A percentile compares a stretch with the other conserved stretches of the same genome.
phyloP scores from a whole-genome alignment of 2,113 vertebrate species.

The Nicator chloris region DNA sequence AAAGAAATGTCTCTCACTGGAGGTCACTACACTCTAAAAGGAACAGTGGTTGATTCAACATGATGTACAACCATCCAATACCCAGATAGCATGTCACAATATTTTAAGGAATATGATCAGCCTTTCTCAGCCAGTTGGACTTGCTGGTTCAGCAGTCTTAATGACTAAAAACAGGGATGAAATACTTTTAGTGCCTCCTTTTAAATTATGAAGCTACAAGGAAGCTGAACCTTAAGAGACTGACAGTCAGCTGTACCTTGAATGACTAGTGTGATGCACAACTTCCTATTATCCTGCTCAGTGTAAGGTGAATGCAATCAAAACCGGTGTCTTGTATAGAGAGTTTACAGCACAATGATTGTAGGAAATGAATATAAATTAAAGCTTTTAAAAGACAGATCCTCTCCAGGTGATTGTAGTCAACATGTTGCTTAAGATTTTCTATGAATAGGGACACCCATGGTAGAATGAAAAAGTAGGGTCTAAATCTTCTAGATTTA shows the following conservation, averaged over 20 bases:
- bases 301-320: conserved; percentile 24
- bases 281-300: conserved; percentile 36
- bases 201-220: conserved; percentile 8
- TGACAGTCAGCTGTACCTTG: neutral
- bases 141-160: conserved; percentile 4
- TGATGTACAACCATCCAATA: neutral
- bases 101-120: conserved; percentile 8
- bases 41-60: neutral
- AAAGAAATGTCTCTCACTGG: neutral
- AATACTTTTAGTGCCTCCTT: conserved; percentile 18
- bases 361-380: conserved; percentile 41
- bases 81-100: neutral
- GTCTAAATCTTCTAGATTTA: neutral
- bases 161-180: neutral
- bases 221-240: conserved; percentile 6
- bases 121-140: neutral
- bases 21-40: neutral
- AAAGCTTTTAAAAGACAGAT: conserved; percentile 4
- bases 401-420: neutral
- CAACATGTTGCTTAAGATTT: neutral
- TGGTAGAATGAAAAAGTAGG: neutral
- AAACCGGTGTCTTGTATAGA: neutral
- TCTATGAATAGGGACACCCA: neutral
- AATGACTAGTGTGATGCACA: neutral
- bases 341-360: conserved; percentile 26